phyloP scores from a whole-genome alignment of 2,797 vertebrate genomes.

The Schizothorax lantsangensis region DNA sequence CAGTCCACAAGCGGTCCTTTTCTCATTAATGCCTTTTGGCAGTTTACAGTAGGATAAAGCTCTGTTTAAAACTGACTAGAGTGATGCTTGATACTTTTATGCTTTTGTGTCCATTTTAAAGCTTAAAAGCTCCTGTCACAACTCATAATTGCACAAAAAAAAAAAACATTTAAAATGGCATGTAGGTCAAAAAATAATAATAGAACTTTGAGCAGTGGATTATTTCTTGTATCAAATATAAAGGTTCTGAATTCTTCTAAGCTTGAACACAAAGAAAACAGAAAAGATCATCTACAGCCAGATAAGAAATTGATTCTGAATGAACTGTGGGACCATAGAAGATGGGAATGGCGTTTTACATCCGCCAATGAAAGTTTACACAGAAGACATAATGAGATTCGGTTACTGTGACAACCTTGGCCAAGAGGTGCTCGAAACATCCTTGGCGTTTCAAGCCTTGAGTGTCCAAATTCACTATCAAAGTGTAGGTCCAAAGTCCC shows the following conservation, averaged over 20 bases:
- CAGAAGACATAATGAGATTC: slow-evolving; percentile 58
- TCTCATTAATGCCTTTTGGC: background rate
- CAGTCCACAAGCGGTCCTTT: background rate
- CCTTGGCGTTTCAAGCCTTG: slow-evolving; percentile 51
- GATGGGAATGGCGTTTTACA: slow-evolving; percentile 50
- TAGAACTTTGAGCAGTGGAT: background rate
- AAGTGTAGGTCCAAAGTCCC: slow-evolving; percentile 59
- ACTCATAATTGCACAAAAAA: background rate
- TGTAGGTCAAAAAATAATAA: background rate
- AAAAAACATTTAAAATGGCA: background rate
- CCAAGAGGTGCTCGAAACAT: slow-evolving; percentile 60
- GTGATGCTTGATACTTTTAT: background rate
- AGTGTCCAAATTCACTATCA: slow-evolving; percentile 63
- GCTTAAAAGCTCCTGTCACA: background rate
- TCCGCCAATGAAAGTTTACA: slow-evolving; percentile 55
- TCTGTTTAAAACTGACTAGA: background rate
- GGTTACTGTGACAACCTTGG: slow-evolving; percentile 55
- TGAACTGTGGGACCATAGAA: slow-evolving; percentile 32
- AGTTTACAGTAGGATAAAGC: background rate
- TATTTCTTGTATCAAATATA: background rate
- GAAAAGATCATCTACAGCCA: background rate
- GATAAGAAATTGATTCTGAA: slow-evolving; percentile 26
- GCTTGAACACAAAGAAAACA: slow-evolving; percentile 31
- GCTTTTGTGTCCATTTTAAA: background rate
- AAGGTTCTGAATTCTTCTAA: background rate